Evolutionary conservation across 2,113 vertebrate species (phyloP).

Genomic region (Sminthopsis crassicaudata): DNA sequence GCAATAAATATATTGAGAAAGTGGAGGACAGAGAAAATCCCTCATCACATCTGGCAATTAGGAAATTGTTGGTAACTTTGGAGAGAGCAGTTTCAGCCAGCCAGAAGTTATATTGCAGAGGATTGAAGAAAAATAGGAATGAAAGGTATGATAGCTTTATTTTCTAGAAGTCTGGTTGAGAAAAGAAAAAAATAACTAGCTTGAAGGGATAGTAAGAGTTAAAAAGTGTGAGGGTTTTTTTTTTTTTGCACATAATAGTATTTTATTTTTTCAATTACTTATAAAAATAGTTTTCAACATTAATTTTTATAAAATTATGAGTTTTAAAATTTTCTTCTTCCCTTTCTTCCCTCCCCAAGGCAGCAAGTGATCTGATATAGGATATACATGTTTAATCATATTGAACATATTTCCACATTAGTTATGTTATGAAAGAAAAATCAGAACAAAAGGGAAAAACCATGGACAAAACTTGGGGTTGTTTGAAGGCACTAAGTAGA

Average conservation of each 20-base stretch:
- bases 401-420: too few species aligned
- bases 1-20: not conserved
- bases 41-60: not conserved
- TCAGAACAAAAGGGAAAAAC: too few species aligned
- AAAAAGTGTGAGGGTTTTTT: not conserved
- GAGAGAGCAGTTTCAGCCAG: not conserved
- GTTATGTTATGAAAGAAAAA: too few species aligned
- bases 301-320: too few species aligned
- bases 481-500: not conserved
- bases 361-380: too few species aligned
- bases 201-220: not conserved
- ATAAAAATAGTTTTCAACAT: too few species aligned
- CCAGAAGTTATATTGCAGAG: not conserved
- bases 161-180: not conserved
- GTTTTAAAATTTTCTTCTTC: too few species aligned
- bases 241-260: not conserved
- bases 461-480: not conserved
- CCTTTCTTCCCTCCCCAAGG: too few species aligned
- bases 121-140: not conserved
- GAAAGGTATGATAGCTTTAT: not conserved
- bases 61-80: not conserved
- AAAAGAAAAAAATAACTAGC: not conserved
- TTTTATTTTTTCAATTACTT: too few species aligned
- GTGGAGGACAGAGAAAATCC: not conserved
- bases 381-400: too few species aligned